A percentile compares a stretch with the other conserved stretches of the same genome.
These are phyloP conservation scores for Drosophila paramelanica DNA, from an alignment of 2,888 invertebrate genomes.

Conservation along the genomic window DNA sequence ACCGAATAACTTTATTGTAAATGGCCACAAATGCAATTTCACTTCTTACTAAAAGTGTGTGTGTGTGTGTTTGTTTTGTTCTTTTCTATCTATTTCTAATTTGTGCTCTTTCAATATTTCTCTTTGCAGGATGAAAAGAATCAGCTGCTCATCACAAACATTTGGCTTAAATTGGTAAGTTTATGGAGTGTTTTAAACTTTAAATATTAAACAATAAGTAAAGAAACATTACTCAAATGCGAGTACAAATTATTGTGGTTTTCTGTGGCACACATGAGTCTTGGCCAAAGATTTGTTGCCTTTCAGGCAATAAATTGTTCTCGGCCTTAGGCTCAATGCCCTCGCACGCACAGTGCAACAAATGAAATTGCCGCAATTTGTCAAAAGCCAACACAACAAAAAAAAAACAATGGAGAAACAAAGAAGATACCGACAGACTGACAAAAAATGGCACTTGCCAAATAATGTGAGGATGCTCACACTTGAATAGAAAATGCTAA, in stretches of 20 bases:
- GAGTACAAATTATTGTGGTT: constrained; percentile 30
- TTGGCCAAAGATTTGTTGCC: constrained; percentile 48
- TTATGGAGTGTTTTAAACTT: constrained; percentile 68
- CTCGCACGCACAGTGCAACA: constrained; percentile 40
- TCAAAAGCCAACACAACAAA: constrained; percentile 40
- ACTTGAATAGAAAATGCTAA: constrained; percentile 17
- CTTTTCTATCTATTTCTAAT: constrained; percentile 10
- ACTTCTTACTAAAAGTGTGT: constrained; percentile 2
- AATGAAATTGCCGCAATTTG: constrained; percentile 65
- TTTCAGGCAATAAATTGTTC: constrained; percentile 49
- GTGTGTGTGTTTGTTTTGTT: background rate
- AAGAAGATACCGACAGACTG: constrained; percentile 2
- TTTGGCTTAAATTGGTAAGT: constrained; percentile 98
- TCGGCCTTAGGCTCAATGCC: constrained; percentile 43
- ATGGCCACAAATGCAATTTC: constrained; percentile 1
- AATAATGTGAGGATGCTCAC: constrained; percentile 47
- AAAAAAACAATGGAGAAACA: constrained; percentile 1
- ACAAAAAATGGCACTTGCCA: constrained; percentile 49
- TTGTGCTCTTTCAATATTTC: constrained; percentile 49
- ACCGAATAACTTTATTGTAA: constrained; percentile 12
- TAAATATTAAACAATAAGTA: constrained; percentile 29
- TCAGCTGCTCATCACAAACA: constrained; percentile 97
- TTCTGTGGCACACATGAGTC: constrained; percentile 42
- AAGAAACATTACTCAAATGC: constrained; percentile 28
- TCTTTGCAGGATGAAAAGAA: constrained; percentile 96